Conservation (phyloP, 2,113 vertebrate species). For the Sorex araneus region DNA sequence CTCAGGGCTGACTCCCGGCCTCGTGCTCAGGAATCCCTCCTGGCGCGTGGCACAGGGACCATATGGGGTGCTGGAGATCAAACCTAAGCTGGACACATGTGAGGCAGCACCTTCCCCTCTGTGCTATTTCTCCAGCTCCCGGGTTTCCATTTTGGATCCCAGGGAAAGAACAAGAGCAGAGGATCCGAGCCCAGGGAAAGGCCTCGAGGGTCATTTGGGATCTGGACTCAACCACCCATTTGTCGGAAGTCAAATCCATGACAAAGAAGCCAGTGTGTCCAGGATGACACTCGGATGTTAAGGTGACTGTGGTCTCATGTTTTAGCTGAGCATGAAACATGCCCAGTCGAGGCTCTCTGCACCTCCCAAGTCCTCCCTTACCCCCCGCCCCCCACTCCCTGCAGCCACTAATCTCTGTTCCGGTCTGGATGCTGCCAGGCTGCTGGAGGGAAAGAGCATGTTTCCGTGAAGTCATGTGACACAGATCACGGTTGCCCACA, state of each 20-base stretch:
- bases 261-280: background rate
- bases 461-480: background rate
- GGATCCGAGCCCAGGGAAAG: no score
- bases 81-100: background rate
- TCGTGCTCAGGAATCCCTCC: no score
- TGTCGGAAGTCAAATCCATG: background rate
- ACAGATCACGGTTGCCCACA: background rate
- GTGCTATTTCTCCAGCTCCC: no score
- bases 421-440: background rate
- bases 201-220: background rate
- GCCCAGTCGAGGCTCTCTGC: background rate
- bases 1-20: no score
- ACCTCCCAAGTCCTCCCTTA: background rate
- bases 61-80: background rate
- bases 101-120: background rate
- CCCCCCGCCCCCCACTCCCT: no score
- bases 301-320: background rate
- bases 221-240: fast-evolving
- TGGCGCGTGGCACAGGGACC: no score
- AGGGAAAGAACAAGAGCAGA: background rate
- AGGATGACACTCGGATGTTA: fast-evolving
- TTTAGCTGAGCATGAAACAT: background rate
- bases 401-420: background rate
- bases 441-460: background rate
- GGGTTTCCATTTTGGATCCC: no score